These are phyloP conservation scores for Neelides folsomi DNA, from an alignment of 2,888 invertebrate species.

Conservation along the genomic window DNA sequence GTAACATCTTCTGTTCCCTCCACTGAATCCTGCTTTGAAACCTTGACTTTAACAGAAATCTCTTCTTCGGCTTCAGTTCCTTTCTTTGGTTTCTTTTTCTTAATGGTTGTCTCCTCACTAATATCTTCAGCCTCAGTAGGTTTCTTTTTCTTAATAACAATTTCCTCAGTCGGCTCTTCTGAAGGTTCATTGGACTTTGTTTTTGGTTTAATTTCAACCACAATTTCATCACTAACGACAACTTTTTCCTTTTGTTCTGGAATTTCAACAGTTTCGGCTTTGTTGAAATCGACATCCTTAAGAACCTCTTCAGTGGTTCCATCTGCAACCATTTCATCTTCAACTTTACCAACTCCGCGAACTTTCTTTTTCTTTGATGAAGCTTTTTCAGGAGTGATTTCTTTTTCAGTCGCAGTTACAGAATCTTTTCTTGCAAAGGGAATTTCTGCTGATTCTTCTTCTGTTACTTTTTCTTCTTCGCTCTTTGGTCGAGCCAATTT, in stretches of 20 bases:
- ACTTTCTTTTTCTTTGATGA: slow-evolving; percentile 9
- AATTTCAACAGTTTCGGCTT: neutral
- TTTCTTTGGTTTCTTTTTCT: slow-evolving; percentile 27
- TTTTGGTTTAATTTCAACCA: slow-evolving; percentile 43
- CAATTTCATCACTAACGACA: slow-evolving; percentile 1
- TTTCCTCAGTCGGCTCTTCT: slow-evolving; percentile 42
- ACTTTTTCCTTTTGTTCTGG: slow-evolving; percentile 12
- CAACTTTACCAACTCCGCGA: slow-evolving; percentile 3
- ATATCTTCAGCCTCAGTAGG: slow-evolving; percentile 8
- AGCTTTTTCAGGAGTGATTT: slow-evolving; percentile 10
- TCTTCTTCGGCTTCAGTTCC: slow-evolving; percentile 15
- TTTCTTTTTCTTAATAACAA: slow-evolving; percentile 3
- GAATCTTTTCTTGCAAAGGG: neutral
- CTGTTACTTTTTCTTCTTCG: slow-evolving; percentile 5
- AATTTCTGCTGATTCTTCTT: slow-evolving; percentile 4
- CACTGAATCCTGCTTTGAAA: slow-evolving; percentile 16
- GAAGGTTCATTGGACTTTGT: slow-evolving; percentile 64
- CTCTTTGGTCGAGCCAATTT: neutral
- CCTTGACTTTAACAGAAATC: slow-evolving; percentile 1
- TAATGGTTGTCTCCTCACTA: slow-evolving; percentile 7
- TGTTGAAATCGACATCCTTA: neutral
- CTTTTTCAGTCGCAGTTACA: slow-evolving; percentile 4
- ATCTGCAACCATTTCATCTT: neutral
- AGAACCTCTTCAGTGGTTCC: neutral
- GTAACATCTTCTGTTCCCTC: slow-evolving; percentile 37